These are phyloP conservation scores for Phyllotreta cruciferae DNA, from an alignment of 2,888 invertebrate species.

Conservation along the genomic window DNA sequence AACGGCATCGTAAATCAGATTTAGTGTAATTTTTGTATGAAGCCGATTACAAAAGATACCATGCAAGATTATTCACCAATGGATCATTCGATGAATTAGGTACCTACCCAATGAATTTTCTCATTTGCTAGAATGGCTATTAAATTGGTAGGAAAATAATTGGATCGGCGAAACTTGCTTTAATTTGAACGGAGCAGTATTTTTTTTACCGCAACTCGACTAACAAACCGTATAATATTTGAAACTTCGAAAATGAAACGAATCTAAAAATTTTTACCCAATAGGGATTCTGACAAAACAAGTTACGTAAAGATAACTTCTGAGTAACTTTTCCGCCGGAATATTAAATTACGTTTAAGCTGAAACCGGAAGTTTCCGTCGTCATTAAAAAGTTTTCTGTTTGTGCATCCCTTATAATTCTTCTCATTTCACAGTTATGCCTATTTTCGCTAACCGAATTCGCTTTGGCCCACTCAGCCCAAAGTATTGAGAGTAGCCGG, in stretches of 20 bases:
- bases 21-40: too few species aligned
- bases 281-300: slow-evolving; percentile 27
- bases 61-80: too few species aligned
- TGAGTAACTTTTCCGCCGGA: slow-evolving; percentile 22
- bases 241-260: slow-evolving; percentile 9
- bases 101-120: too few species aligned
- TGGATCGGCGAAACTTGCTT: too few species aligned
- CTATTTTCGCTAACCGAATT: slow-evolving; percentile 22
- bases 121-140: too few species aligned
- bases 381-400: slow-evolving; percentile 42
- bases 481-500: not conserved
- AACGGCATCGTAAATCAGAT: too few species aligned
- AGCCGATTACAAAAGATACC: too few species aligned
- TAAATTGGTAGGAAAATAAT: too few species aligned
- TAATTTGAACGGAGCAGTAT: too few species aligned
- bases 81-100: too few species aligned
- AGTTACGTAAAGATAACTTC: slow-evolving; percentile 35
- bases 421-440: slow-evolving; percentile 33
- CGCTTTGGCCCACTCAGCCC: not conserved
- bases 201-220: too few species aligned
- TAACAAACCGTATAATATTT: slow-evolving; percentile 1
- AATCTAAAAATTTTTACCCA: slow-evolving; percentile 32
- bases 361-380: slow-evolving; percentile 38
- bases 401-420: slow-evolving; percentile 35
- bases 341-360: slow-evolving; percentile 40